Conservation (phyloP, 2,888 invertebrate species). For the Apamea monoglypha region DNA sequence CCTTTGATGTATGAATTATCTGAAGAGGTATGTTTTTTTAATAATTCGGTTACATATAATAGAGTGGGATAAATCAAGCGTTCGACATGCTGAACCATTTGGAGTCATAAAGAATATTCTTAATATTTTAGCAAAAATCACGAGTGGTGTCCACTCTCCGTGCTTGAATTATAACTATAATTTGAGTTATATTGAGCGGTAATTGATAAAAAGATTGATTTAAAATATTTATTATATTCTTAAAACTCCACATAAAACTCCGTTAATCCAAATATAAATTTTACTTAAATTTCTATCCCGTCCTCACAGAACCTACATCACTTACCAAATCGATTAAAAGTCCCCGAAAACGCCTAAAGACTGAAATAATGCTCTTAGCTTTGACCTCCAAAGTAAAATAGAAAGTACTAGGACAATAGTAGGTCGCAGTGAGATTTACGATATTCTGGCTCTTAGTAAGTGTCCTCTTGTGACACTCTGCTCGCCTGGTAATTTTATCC, state of each 20-base stretch:
- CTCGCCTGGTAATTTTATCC: constrained; percentile 57
- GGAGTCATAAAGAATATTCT: not conserved
- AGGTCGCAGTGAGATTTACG: constrained; percentile 63
- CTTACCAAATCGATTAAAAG: constrained; percentile 53
- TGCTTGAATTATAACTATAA: not conserved
- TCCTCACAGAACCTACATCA: constrained; percentile 30
- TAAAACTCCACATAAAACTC: constrained; percentile 23
- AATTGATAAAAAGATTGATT: not conserved
- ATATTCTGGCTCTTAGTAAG: constrained; percentile 60
- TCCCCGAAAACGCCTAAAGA: constrained; percentile 36
- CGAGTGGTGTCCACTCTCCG: not conserved
- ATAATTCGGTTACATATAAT: not conserved
- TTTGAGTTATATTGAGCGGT: not conserved
- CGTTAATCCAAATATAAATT: constrained; percentile 37
- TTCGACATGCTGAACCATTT: not conserved
- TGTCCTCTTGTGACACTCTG: constrained; percentile 59
- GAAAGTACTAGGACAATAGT: constrained; percentile 61
- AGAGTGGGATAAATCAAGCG: not conserved
- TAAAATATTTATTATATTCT: not conserved
- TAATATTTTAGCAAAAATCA: not conserved
- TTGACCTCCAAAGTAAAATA: constrained; percentile 56
- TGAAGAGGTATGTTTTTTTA: not conserved
- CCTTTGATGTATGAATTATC: constrained; percentile 20
- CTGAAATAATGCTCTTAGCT: constrained; percentile 49
- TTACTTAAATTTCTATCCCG: constrained; percentile 17